phyloP scores from a whole-genome alignment of 2,113 vertebrate species.

The Thunnus thynnus region DNA sequence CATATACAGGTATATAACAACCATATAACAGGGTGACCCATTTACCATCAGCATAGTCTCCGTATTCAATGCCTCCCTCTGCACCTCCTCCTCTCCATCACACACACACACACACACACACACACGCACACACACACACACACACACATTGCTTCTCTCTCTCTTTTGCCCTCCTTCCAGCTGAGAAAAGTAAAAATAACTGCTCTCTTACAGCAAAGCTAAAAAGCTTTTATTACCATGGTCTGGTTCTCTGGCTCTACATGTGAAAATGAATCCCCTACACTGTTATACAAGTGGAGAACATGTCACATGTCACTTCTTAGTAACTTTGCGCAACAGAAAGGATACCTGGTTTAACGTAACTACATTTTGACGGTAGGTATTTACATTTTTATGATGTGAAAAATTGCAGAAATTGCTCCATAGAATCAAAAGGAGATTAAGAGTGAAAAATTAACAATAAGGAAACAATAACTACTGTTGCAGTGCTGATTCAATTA shows the following conservation, averaged over 20 bases:
- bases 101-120: not conserved
- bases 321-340: conserved; percentile 5
- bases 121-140: conserved; percentile 3
- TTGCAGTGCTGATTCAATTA: not conserved
- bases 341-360: conserved; percentile 3
- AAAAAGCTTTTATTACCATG: conserved; percentile 60
- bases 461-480: not conserved
- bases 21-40: conserved; percentile 76
- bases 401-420: not conserved
- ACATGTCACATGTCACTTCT: conserved; percentile 43
- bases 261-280: conserved; percentile 51
- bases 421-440: not conserved
- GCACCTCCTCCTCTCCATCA: conserved; percentile 39
- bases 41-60: conserved; percentile 69
- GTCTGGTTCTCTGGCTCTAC: conserved; percentile 55
- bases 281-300: conserved; percentile 29
- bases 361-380: conserved; percentile 11
- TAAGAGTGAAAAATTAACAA: not conserved
- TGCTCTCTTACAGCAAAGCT: conserved; percentile 59
- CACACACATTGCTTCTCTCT: conserved; percentile 34
- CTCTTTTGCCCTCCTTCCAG: conserved; percentile 70
- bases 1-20: conserved; percentile 50
- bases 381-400: conserved; percentile 15
- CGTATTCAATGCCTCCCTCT: conserved; percentile 56
- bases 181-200: conserved; percentile 79